Conservation (phyloP, 2,113 vertebrate genomes). For the Puffinus mauretanicus region DNA sequence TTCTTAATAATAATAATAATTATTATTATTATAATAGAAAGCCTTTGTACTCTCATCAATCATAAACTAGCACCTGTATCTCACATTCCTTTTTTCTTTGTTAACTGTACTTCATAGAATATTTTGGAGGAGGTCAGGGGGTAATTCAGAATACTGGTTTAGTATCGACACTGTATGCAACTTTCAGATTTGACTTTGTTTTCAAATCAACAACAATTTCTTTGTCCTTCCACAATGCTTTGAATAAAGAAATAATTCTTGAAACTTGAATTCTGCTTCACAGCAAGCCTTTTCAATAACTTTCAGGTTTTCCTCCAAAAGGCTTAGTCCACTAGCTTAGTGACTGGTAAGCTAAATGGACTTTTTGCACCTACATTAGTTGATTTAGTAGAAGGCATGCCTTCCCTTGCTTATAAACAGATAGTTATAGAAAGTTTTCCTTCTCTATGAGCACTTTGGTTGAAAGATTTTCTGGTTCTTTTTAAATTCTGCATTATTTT, state of each 20-base stretch:
- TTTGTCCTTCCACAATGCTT: neutral
- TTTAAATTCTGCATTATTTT: neutral
- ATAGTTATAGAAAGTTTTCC: neutral
- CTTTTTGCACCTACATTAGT: neutral
- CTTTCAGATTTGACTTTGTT: neutral
- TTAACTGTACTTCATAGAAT: neutral
- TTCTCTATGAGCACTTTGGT: neutral
- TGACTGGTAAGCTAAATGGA: neutral
- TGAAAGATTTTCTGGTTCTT: neutral
- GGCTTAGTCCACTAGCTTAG: neutral
- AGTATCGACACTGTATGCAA: fast-evolving
- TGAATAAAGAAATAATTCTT: neutral
- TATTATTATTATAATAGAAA: neutral
- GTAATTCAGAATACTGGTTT: neutral
- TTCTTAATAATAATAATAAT: neutral
- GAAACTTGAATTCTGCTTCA: neutral
- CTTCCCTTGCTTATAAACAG: neutral
- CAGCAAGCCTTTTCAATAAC: neutral
- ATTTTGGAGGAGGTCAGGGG: neutral
- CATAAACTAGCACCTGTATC: neutral
- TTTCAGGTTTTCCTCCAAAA: neutral
- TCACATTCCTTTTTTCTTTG: constrained; percentile 1
- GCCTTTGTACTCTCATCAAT: constrained; percentile 21
- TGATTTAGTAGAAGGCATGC: neutral
- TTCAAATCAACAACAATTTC: neutral